Evolutionary conservation across 2,113 vertebrate genomes (phyloP), one percentile per base, ranked within the genome.

Genomic region (Cygnus buccinator): DNA sequence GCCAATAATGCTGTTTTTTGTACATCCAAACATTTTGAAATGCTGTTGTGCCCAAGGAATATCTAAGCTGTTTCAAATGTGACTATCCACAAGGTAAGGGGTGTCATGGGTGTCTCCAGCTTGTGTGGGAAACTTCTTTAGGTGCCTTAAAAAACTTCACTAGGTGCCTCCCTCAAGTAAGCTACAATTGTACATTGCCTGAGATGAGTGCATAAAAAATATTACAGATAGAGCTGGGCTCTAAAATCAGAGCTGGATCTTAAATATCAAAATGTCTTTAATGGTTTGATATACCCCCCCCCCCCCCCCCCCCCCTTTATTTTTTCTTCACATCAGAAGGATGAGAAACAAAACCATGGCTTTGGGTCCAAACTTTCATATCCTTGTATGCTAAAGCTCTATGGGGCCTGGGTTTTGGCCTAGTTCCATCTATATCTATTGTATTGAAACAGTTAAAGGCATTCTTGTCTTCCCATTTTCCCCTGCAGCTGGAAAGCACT

Each of bases 401-500:
- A 48, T 25, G 35, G 62, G 10, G 83, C 25, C 35, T 71, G n/a
- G 9, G 35, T 86, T 88, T 94, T 93, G 72, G 50, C 85, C 50
- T 74, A 57, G 5, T 95, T 76, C 73, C 72, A 72, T 90, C 76
- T 57, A 5, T 39, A 67, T 76, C 33, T 84, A n/a, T 88, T 61
- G 26, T 80, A 78, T 12, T 46, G 71, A 94, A 89, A 90, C 73
- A 86, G 72, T 72, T 81, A 33, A 95, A 90, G 59, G 52, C 61
- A 68, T 86, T 95, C 59, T 90, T 80, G n/a, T 79, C 50, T 90
- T 75, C 21, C 21, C 25, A 13, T 19, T 81, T 59, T 9, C 58
- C 44, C 57, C 43, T 89, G 90, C 88, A 94, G 76, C 86, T 93
- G 94, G 78, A 84, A 93, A 70, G 81, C 48, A 31, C 73, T 59